These are phyloP conservation scores for Clupea harengus DNA, from an alignment of 2,113 vertebrate species.

Conservation along the genomic window DNA sequence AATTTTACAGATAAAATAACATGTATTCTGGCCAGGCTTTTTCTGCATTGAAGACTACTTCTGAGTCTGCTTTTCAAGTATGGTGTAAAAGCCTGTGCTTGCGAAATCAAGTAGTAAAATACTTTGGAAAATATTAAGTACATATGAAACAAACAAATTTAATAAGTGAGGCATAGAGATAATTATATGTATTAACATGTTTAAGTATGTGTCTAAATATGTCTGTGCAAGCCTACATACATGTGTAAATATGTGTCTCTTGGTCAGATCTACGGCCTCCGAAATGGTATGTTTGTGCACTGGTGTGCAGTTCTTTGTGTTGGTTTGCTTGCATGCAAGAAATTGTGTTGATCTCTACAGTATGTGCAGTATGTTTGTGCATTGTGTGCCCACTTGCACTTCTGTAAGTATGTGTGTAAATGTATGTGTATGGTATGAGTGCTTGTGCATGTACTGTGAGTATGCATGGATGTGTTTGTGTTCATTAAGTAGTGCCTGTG, in stretches of 20 bases:
- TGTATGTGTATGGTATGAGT: background rate
- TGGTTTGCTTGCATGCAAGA: background rate
- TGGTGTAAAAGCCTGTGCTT: background rate
- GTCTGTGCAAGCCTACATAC: background rate
- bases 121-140: background rate
- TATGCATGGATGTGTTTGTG: background rate
- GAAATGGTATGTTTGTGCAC: background rate
- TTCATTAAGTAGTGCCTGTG: background rate
- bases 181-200: background rate
- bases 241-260: background rate
- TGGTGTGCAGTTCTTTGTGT: background rate
- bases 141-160: background rate
- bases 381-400: background rate
- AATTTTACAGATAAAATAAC: background rate
- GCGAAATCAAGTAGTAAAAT: background rate
- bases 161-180: too few relatives aligned
- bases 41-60: background rate
- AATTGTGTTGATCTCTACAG: background rate
- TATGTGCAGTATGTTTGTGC: background rate
- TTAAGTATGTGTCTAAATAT: background rate
- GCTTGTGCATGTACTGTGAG: background rate
- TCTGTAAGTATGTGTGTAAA: background rate
- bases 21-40: background rate
- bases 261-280: background rate
- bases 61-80: background rate